Evolutionary conservation across 1,140 invertebrate genomes (phyloP), one percentile per base, ranked within the genome.

Genomic region (Diachasma alloeum): DNA sequence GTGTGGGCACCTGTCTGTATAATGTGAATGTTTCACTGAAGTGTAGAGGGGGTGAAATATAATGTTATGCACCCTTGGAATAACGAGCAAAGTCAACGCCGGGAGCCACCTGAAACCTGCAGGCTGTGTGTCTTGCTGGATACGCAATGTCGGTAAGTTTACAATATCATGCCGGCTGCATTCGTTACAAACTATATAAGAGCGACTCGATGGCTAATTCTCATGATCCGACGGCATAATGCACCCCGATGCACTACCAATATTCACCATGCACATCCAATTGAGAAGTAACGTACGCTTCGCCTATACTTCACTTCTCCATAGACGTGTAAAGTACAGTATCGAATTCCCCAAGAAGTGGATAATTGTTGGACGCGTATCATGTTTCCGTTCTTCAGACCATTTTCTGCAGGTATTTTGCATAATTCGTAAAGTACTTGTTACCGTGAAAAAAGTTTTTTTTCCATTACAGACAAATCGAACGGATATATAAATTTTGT

Each of bases 1-100:
- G 15, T 19, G 22, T 48, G 53, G 70, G 80, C 85, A 87, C 85
- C 85, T 87, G 86, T 82, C 81, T 79, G 79, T 59, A 77, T 72
- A 80, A 77, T 85, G 84, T 87, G 81, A 83, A 83, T 84, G 83
- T 78, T 74, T 70, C 66, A 68, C 69, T 75, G 48, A 70, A 46
- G 42, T 36, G 39, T 68, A 72, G 74, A 75, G 63, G 78, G 68
- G 81, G 78, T 78, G 76, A 79, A 83, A 83, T 85, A 80, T 87
- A 86, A 87, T 87, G 84, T 66, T 87, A 87, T 87, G 86, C 86
- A 87, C 86, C 86, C 86, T 79, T 82, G 76, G 70, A 76, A 73
- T 71, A n/a, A 75, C 76, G 73, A 74, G 71, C 63, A 72, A 79
- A 80, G 76, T 74, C 77, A 78, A 76, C 63, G 78, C 75, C 74